Evolutionary conservation across 2,888 invertebrate genomes (phyloP), one percentile per base, ranked within the genome.

Genomic region (Petrolisthes manimaculis): DNA sequence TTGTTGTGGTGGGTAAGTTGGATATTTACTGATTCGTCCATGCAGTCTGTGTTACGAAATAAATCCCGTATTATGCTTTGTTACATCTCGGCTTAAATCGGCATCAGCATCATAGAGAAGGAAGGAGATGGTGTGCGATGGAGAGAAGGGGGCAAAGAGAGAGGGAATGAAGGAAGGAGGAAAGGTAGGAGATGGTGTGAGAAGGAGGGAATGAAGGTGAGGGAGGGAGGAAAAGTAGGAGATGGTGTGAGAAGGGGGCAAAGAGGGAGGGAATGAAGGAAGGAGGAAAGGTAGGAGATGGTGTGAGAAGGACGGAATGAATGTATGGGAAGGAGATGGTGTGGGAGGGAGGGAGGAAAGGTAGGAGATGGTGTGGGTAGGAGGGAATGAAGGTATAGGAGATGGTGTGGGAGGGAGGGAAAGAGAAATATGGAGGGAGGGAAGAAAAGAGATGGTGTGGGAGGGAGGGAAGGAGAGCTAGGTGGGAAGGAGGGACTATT

Each of bases 331-430:
- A 37, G 37, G 37, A 74, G n/a, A 24, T 74, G 74, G n/a, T 74
- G 74, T 51, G 51, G 53, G 77, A 77, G 37, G 53, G 77, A 77
- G 77, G 53, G 77, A 77, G 77, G 53, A 37, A 77, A 53, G 53
- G 77, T 18, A 54, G 53, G 78, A 78, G 78, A 77, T 37, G 53
- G 77, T 51, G 77, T 51, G 77, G 53, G 51, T 2, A 14, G 18
- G 67, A 67, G 14, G 12, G 67, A 12, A 67, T 14, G 18, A 12
- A 67, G 67, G 18, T 67, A 67, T 18, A 18, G 67, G 67, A 67
- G 67, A 12, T 67, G 12, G 18, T 37, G 37, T 37, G 37, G 37
- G 37, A 37, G 37, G 37, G 37, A 37, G 37, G 37, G 37, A 37
- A 37, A 37, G 37, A 37, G 37, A 37, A 14, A 67, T 14, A 75